Evolutionary conservation across 1,140 invertebrate genomes (phyloP).

Genomic region (Hermetia illucens): DNA sequence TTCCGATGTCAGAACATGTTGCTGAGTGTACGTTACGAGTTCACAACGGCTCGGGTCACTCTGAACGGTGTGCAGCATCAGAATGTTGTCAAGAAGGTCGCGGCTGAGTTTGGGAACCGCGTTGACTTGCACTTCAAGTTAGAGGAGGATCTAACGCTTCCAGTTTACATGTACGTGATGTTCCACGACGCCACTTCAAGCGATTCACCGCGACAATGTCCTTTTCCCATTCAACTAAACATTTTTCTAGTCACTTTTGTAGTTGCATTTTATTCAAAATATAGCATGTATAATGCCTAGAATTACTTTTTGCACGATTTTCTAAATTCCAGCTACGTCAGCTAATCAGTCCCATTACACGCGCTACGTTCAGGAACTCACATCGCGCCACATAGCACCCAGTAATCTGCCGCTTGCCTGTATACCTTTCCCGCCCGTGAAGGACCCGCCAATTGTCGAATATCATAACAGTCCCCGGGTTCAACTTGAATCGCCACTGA

Average conservation of each 20-base stretch:
- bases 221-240: too few relatives aligned
- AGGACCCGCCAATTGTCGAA: constrained; percentile 64
- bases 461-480: constrained; percentile 48
- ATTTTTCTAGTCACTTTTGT: too few relatives aligned
- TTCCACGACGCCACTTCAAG: too few relatives aligned
- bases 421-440: constrained; percentile 52
- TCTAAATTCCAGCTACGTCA: too few relatives aligned
- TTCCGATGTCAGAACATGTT: constrained; percentile 23
- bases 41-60: constrained; percentile 11
- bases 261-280: too few relatives aligned
- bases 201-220: too few relatives aligned
- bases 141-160: constrained; percentile 16
- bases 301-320: too few relatives aligned
- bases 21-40: constrained; percentile 20
- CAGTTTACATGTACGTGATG: constrained; percentile 17
- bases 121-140: constrained; percentile 21
- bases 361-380: constrained; percentile 43
- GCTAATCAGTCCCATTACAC: constrained; percentile 33
- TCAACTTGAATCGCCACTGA: constrained; percentile 43
- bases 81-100: constrained; percentile 13
- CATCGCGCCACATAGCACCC: constrained; percentile 46
- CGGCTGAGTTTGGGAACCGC: constrained; percentile 14
- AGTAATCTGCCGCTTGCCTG: constrained; percentile 38
- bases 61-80: constrained; percentile 13
- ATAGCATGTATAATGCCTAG: too few relatives aligned